Conservation (phyloP, 2,888 invertebrate species). For the Diabrotica balteata region DNA sequence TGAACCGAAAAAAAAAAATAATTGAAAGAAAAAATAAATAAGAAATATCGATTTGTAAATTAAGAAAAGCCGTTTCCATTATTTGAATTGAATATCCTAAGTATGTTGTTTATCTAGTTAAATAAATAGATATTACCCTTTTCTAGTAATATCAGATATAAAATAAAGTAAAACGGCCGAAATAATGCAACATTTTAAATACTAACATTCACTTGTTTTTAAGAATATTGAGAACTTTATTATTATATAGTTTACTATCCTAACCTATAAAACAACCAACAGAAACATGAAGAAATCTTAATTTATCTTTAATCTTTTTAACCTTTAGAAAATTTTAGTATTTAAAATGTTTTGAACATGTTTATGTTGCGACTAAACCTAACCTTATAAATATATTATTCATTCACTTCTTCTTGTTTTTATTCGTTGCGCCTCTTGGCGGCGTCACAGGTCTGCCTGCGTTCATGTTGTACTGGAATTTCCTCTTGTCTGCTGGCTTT, state of each 20-base stretch:
- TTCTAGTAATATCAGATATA: slow-evolving; percentile 31
- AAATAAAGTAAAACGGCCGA: slow-evolving; percentile 42
- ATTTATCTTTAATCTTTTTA: slow-evolving; percentile 2
- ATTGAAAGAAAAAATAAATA: slow-evolving; percentile 31
- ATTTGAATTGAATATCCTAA: slow-evolving; percentile 32
- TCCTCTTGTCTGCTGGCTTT: slow-evolving; percentile 98
- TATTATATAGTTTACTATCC: slow-evolving; percentile 6
- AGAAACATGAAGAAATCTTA: not conserved
- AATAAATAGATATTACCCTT: slow-evolving; percentile 33
- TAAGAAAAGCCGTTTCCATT: slow-evolving; percentile 35
- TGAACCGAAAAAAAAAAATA: slow-evolving; percentile 32
- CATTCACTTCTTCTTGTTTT: slow-evolving; percentile 91
- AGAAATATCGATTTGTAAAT: slow-evolving; percentile 35
- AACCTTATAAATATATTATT: slow-evolving; percentile 32
- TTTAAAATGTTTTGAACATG: slow-evolving; percentile 36
- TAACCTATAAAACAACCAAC: slow-evolving; percentile 33
- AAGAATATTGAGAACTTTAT: slow-evolving; percentile 1
- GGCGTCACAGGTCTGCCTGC: slow-evolving; percentile 98
- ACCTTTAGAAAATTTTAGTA: slow-evolving; percentile 36
- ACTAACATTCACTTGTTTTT: slow-evolving; percentile 37
- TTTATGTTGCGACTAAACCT: slow-evolving; percentile 39
- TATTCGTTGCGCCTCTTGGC: slow-evolving; percentile 91
- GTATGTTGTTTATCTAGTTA: slow-evolving; percentile 25
- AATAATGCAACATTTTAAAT: slow-evolving; percentile 40
- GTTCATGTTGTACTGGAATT: slow-evolving; percentile 92